Evolutionary conservation across 2,113 vertebrate genomes (phyloP).

Genomic region (Syrmaticus mikado): DNA sequence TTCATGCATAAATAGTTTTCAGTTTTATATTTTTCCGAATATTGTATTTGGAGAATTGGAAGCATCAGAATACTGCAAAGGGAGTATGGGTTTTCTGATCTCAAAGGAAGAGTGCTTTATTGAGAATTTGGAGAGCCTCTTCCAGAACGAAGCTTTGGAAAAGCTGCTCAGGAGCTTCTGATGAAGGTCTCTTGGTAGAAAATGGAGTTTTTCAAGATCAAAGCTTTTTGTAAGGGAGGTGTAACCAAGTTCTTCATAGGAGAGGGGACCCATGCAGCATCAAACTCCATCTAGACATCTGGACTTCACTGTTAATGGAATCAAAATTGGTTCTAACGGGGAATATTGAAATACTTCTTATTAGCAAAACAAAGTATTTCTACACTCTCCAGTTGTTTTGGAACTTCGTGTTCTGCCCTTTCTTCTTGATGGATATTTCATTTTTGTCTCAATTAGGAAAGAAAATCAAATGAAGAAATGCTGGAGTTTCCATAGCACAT

Average conservation of each 20-base stretch:
- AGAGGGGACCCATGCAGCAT: fast-evolving
- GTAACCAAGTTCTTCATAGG: background rate
- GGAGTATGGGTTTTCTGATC: background rate
- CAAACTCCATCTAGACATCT: background rate
- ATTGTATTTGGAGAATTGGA: background rate
- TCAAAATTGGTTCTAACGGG: background rate
- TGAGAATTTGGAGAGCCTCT: background rate
- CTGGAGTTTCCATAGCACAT: background rate
- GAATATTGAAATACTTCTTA: background rate
- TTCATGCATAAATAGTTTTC: background rate
- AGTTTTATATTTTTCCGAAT: background rate
- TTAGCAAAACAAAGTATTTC: background rate
- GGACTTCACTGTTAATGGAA: background rate
- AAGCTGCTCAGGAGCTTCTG: background rate
- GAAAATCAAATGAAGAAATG: background rate
- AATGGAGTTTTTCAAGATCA: background rate
- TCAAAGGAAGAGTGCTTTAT: background rate
- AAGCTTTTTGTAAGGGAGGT: background rate
- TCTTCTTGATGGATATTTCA: background rate
- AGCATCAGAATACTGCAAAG: background rate
- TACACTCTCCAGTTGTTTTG: background rate
- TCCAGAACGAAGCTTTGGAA: background rate
- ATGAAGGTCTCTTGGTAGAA: background rate
- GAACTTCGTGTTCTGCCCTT: background rate
- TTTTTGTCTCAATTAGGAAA: background rate